Conservation (phyloP, 2,888 invertebrate genomes). For the Sphinx pinastri region DNA sequence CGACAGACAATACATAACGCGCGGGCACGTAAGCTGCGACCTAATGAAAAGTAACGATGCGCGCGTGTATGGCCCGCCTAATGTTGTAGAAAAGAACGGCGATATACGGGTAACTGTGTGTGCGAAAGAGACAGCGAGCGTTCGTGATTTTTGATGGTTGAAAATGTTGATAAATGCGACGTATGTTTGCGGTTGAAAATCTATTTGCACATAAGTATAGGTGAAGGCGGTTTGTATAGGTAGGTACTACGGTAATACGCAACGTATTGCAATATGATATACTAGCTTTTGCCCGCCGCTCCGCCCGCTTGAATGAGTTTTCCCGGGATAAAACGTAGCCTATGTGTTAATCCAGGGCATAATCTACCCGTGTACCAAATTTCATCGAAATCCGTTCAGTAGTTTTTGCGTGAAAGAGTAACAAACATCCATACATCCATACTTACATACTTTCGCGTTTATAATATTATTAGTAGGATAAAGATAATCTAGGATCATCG, state of each 20-base stretch:
- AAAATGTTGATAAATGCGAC: constrained; percentile 54
- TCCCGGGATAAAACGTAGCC: no score
- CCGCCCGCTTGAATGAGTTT: no score
- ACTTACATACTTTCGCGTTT: no score
- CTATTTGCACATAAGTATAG: constrained; percentile 15
- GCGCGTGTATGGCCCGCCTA: constrained; percentile 72
- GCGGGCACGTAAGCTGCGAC: constrained; percentile 58
- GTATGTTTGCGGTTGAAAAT: constrained; percentile 13
- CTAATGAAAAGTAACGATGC: constrained; percentile 78
- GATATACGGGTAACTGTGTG: constrained; percentile 29
- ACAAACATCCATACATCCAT: no score
- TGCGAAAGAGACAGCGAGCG: constrained; percentile 44
- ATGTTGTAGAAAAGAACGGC: constrained; percentile 53
- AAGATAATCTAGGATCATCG: no score
- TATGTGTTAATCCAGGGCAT: no score
- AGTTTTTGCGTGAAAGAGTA: no score
- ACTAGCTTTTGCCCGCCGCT: no score
- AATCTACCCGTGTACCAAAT: no score
- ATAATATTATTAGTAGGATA: no score
- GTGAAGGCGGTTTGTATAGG: not conserved
- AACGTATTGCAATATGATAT: no score
- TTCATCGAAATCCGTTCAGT: no score
- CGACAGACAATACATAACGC: constrained; percentile 68
- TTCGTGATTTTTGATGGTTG: constrained; percentile 47
- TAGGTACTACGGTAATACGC: not conserved